A percentile compares a stretch with the other conserved stretches of the same genome.
phyloP scores from a whole-genome alignment of 2,113 vertebrate genomes.

The Nibea albiflora region DNA sequence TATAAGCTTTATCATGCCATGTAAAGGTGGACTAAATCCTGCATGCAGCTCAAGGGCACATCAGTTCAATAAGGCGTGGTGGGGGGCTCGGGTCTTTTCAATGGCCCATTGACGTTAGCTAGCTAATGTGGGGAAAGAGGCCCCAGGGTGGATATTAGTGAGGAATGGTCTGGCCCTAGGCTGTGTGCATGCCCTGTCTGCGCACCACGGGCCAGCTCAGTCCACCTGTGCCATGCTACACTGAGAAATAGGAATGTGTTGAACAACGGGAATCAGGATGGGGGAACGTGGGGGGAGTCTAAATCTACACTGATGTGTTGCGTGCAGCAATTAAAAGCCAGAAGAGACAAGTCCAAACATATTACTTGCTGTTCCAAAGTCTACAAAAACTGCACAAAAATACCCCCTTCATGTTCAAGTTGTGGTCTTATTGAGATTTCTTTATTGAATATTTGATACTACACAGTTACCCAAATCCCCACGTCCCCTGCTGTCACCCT shows the following conservation, averaged over 20 bases:
- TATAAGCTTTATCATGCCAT: constrained; percentile 68
- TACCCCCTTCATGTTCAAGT: not conserved
- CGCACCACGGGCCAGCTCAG: constrained; percentile 55
- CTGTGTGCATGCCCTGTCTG: constrained; percentile 65
- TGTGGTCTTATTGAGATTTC: not conserved
- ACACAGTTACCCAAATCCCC: not conserved
- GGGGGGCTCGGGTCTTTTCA: constrained; percentile 75
- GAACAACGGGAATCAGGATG: constrained; percentile 64
- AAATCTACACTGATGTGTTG: constrained; percentile 37
- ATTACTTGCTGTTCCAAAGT: constrained; percentile 14
- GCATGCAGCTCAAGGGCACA: constrained; percentile 72
- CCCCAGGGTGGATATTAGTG: constrained; percentile 75
- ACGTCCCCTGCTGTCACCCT: not conserved
- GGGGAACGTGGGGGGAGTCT: constrained; percentile 25
- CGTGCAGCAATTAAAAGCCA: constrained; percentile 17
- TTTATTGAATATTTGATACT: constrained; percentile 8
- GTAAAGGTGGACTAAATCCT: constrained; percentile 72
- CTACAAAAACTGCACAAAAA: not conserved
- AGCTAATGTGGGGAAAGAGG: constrained; percentile 68
- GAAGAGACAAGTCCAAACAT: constrained; percentile 25
- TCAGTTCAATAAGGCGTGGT: constrained; percentile 76
- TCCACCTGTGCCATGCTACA: constrained; percentile 85
- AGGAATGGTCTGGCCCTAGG: constrained; percentile 75
- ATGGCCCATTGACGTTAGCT: constrained; percentile 72
- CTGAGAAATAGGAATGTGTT: constrained; percentile 82